phyloP scores from a whole-genome alignment of 2,113 vertebrate species.

The Peromyscus maniculatus region DNA sequence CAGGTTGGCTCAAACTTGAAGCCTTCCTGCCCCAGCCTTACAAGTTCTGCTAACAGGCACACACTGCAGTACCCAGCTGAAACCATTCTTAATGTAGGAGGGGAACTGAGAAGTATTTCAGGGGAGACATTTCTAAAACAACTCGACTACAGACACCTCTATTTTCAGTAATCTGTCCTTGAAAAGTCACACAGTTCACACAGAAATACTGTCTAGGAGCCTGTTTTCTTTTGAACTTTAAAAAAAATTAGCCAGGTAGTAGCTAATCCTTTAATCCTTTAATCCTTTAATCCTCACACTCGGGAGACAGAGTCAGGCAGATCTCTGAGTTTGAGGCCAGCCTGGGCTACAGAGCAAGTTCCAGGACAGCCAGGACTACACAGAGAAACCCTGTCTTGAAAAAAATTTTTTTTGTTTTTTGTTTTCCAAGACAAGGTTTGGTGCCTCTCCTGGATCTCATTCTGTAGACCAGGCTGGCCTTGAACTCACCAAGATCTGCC shows the following conservation, averaged over 20 bases:
- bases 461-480: too few relatives aligned
- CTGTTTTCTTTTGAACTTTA: slow-evolving; percentile 4
- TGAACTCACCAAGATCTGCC: too few relatives aligned
- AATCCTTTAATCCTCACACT: neutral
- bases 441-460: too few relatives aligned
- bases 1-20: neutral
- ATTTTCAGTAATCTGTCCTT: neutral
- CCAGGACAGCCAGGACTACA: neutral
- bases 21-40: neutral
- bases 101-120: slow-evolving; percentile 46
- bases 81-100: slow-evolving; percentile 40
- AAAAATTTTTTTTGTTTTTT: neutral
- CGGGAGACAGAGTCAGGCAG: neutral
- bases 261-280: too few relatives aligned
- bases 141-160: slow-evolving; percentile 11
- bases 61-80: neutral
- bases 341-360: neutral
- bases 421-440: too few relatives aligned
- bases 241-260: neutral
- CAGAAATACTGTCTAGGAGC: neutral
- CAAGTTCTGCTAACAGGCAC: neutral
- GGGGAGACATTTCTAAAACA: slow-evolving; percentile 40
- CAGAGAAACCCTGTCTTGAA: neutral
- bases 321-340: neutral
- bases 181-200: slow-evolving; percentile 33